Evolutionary conservation across 1,140 invertebrate species (phyloP).

Genomic region (Coelopa frigida): DNA sequence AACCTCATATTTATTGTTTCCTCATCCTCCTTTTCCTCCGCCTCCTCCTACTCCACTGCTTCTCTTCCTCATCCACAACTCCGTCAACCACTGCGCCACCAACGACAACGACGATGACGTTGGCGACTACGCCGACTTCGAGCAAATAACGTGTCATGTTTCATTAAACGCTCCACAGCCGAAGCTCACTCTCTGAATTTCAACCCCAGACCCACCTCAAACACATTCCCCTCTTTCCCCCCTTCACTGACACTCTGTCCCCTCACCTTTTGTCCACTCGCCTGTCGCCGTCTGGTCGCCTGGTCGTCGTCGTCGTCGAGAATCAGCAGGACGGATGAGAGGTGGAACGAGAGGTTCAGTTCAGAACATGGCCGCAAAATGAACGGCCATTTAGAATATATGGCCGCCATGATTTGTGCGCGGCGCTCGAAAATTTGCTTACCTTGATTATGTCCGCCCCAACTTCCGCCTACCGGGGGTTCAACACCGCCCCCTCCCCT

Average conservation of each 20-base stretch:
- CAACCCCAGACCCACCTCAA: neutral
- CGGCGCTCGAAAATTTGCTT: conserved; percentile 17
- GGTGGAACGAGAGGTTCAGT: too few relatives aligned
- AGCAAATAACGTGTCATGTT: conserved; percentile 44
- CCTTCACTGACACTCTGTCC: conserved; percentile 5
- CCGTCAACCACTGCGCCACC: too few relatives aligned
- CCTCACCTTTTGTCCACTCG: conserved; percentile 7
- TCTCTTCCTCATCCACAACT: too few relatives aligned
- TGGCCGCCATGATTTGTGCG: conserved; percentile 42
- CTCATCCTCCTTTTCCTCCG: too few relatives aligned
- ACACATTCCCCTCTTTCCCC: neutral
- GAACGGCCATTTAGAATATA: conserved; percentile 42
- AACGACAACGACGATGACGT: conserved; percentile 4
- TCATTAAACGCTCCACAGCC: conserved; percentile 24
- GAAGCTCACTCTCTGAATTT: neutral
- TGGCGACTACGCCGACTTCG: conserved; percentile 12
- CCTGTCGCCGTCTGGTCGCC: conserved; percentile 1
- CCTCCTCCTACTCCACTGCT: too few relatives aligned
- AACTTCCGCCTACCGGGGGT: too few relatives aligned
- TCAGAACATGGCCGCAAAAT: neutral
- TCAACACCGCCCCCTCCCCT: too few relatives aligned
- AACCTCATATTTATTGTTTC: too few relatives aligned
- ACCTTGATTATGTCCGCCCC: too few relatives aligned
- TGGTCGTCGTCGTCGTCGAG: too few relatives aligned
- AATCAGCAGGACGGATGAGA: too few relatives aligned